These are phyloP conservation scores for Noctuana brunneofusca DNA, from an alignment of 2,888 invertebrate species.

Conservation along the genomic window DNA sequence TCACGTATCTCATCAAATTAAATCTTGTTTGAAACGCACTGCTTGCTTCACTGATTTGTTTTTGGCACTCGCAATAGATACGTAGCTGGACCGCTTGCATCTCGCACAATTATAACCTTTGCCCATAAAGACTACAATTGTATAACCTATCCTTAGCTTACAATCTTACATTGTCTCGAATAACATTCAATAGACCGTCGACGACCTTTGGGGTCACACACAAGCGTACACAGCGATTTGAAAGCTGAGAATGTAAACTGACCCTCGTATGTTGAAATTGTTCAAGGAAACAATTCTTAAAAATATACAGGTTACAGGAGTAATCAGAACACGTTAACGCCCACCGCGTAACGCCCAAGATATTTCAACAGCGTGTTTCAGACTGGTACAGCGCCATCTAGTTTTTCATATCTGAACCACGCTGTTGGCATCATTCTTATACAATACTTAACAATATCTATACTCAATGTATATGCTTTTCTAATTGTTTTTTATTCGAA, in stretches of 20 bases:
- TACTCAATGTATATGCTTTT: conserved; percentile 6
- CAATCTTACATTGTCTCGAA: conserved; percentile 19
- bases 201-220: conserved; percentile 15
- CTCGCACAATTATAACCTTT: conserved; percentile 38
- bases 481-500: not conserved
- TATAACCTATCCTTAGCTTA: conserved; percentile 34
- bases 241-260: conserved; percentile 22
- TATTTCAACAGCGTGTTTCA: no score
- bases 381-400: no score
- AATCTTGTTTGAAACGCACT: not conserved
- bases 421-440: no score
- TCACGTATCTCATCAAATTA: conserved; percentile 1
- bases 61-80: conserved; percentile 18
- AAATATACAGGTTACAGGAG: no score
- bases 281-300: not conserved
- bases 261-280: not conserved
- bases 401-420: no score
- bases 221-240: conserved; percentile 17
- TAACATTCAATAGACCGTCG: conserved; percentile 19
- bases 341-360: no score
- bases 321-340: no score
- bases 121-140: conserved; percentile 39
- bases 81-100: conserved; percentile 8
- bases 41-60: conserved; percentile 7
- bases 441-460: not conserved